Conservation (phyloP, 2,113 vertebrate genomes). For the Tachuris rubrigastra region DNA sequence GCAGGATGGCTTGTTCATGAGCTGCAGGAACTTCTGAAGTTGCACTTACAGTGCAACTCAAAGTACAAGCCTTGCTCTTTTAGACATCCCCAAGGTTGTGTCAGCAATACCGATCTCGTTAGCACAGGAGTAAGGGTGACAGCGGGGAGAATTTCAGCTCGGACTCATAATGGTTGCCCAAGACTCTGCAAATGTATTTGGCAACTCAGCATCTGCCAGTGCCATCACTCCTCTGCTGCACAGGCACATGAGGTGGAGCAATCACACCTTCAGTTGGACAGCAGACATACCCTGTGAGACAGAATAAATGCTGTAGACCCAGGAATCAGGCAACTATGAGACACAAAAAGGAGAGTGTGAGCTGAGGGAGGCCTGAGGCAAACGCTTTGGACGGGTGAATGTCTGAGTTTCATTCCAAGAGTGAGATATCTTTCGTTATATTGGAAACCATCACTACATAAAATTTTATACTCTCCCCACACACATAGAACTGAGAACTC, state of each 20-base stretch:
- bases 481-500: constrained; percentile 5
- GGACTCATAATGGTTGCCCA: neutral
- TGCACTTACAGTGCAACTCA: neutral
- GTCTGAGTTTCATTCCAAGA: constrained; percentile 22
- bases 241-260: neutral
- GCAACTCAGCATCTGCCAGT: neutral
- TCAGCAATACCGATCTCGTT: neutral
- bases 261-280: neutral
- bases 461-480: constrained; percentile 17
- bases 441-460: constrained; percentile 45
- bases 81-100: neutral
- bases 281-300: neutral
- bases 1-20: neutral
- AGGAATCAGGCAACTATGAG: neutral
- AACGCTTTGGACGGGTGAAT: neutral
- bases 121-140: neutral
- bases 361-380: constrained; percentile 22
- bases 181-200: neutral
- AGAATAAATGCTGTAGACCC: neutral
- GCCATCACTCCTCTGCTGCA: neutral
- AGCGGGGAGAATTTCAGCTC: neutral
- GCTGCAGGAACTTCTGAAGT: neutral
- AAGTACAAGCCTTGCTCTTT: neutral
- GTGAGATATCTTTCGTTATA: constrained; percentile 46
- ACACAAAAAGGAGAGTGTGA: neutral